Conservation (phyloP, 1,140 invertebrate genomes). For the Drosophila bocki region DNA sequence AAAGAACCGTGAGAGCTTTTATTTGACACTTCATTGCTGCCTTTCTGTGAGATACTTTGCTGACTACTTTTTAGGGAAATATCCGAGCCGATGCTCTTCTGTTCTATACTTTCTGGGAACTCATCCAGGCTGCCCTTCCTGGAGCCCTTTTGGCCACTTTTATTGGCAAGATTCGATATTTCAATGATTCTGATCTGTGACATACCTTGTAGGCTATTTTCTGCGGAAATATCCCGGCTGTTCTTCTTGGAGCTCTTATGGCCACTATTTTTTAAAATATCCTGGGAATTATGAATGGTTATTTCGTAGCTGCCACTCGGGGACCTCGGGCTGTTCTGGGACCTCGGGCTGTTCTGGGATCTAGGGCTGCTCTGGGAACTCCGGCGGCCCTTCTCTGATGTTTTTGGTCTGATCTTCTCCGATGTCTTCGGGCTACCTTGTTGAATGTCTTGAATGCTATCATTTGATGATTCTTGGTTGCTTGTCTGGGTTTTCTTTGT, state of each 20-base stretch:
- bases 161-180: background rate
- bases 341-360: background rate
- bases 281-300: no score
- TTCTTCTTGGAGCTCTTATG: background rate
- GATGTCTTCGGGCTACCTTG: background rate
- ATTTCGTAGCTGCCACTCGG: background rate
- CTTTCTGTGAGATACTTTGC: background rate
- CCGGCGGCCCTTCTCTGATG: background rate
- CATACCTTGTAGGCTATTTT: background rate
- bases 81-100: background rate
- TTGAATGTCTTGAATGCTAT: background rate
- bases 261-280: background rate
- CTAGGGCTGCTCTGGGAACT: background rate
- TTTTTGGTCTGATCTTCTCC: no score
- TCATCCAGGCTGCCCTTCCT: background rate
- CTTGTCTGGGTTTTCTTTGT: background rate
- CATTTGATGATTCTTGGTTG: background rate
- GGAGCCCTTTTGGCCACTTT: background rate
- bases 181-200: no score
- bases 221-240: background rate
- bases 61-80: background rate
- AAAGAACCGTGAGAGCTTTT: background rate
- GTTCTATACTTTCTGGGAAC: background rate
- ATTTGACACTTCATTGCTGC: background rate
- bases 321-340: background rate